Conservation (phyloP, 2,888 invertebrate species). For the Eilema caniola region DNA sequence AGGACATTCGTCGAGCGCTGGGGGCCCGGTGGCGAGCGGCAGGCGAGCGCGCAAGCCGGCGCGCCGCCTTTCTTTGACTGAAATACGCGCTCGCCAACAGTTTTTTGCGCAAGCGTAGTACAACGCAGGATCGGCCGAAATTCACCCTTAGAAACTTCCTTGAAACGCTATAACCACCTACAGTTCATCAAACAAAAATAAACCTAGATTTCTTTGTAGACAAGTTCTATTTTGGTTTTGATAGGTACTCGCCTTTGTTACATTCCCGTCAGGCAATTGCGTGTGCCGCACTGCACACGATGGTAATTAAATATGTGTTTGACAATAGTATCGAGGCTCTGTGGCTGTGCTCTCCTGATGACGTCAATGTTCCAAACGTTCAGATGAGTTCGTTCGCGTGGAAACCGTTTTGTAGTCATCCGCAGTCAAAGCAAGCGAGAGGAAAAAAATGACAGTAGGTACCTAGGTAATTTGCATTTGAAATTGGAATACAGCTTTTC, state of each 20-base stretch:
- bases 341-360: slow-evolving; percentile 79
- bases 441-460: slow-evolving; percentile 38
- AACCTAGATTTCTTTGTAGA: slow-evolving; percentile 29
- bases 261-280: slow-evolving; percentile 55
- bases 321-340: slow-evolving; percentile 78
- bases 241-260: slow-evolving; percentile 19
- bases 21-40: slow-evolving; percentile 77
- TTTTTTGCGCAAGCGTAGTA: slow-evolving; percentile 79
- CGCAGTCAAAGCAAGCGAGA: slow-evolving; percentile 44
- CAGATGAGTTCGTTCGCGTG: slow-evolving; percentile 62
- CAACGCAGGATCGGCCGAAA: slow-evolving; percentile 82
- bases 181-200: slow-evolving; percentile 27
- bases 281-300: slow-evolving; percentile 87
- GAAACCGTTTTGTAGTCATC: slow-evolving; percentile 59
- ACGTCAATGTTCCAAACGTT: slow-evolving; percentile 76
- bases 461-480: slow-evolving; percentile 53
- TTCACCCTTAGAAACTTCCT: slow-evolving; percentile 62
- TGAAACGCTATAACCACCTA: slow-evolving; percentile 55
- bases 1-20: slow-evolving; percentile 70
- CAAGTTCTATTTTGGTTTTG: slow-evolving; percentile 30
- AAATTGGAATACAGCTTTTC: slow-evolving; percentile 45
- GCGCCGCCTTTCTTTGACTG: slow-evolving; percentile 84
- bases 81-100: slow-evolving; percentile 67
- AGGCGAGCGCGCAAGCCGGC: slow-evolving; percentile 87
- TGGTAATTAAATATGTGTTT: slow-evolving; percentile 86